These are phyloP conservation scores for Coelopa pilipes DNA, from an alignment of 2,888 invertebrate genomes.

Conservation along the genomic window DNA sequence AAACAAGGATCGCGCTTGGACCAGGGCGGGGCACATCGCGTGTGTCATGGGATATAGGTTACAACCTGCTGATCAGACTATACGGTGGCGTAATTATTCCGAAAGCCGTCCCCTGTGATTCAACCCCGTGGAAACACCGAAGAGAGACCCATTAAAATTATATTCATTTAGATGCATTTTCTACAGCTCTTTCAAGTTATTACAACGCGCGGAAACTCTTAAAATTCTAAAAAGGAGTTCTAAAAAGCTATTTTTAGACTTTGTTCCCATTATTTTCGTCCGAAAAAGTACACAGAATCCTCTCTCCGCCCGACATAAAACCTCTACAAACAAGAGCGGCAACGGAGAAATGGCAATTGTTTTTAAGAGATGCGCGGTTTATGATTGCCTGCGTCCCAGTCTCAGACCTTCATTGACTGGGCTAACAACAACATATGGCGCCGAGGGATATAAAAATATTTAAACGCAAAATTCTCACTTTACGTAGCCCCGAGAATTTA, in stretches of 20 bases:
- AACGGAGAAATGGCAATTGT: conserved; percentile 13
- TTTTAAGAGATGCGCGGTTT: conserved; percentile 16
- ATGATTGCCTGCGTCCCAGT: neutral
- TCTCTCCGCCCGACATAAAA: neutral
- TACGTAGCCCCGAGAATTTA: neutral
- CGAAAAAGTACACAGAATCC: neutral
- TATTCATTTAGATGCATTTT: conserved; percentile 10
- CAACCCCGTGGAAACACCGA: neutral
- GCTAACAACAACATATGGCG: neutral
- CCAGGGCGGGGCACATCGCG: too few species aligned
- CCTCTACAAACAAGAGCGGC: neutral
- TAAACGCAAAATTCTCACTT: conserved; percentile 16
- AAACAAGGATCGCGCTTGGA: too few species aligned
- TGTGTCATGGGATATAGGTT: too few species aligned
- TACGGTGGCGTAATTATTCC: too few species aligned
- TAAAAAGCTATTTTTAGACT: conserved; percentile 19
- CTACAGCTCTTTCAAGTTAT: conserved; percentile 16
- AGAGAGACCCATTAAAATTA: conserved; percentile 19
- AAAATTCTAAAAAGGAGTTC: neutral
- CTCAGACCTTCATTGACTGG: too few species aligned
- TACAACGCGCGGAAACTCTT: conserved; percentile 22
- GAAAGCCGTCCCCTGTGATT: neutral
- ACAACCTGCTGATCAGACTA: too few species aligned
- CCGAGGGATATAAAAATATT: conserved; percentile 18
- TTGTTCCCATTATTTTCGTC: conserved; percentile 11